phyloP scores from a whole-genome alignment of 2,888 invertebrate species.

The Pediacus dermestoides region DNA sequence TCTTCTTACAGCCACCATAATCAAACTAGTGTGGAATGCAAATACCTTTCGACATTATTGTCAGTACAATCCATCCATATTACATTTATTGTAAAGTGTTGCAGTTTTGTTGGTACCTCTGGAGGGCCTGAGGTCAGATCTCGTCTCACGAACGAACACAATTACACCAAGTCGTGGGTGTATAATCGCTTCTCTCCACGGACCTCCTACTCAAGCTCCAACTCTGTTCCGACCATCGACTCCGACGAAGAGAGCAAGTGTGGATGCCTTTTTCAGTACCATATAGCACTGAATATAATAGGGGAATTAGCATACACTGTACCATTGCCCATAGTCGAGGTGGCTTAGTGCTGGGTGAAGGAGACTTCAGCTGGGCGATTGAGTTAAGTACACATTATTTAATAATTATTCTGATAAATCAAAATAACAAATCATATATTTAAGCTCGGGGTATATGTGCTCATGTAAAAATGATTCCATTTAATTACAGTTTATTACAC shows the following conservation, averaged over 20 bases:
- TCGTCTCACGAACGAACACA: constrained; percentile 50
- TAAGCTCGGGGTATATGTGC: constrained; percentile 42
- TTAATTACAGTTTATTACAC: constrained; percentile 50
- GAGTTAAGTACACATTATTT: constrained; percentile 50
- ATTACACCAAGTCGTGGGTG: constrained; percentile 50
- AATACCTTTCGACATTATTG: no score
- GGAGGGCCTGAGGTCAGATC: constrained; percentile 46
- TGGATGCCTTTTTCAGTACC: constrained; percentile 28
- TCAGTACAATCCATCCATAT: no score
- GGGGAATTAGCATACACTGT: constrained; percentile 51
- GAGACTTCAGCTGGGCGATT: constrained; percentile 31
- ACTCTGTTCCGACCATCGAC: constrained; percentile 29
- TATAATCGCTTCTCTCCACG: constrained; percentile 47
- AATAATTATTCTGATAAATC: constrained; percentile 53
- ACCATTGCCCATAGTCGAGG: constrained; percentile 27
- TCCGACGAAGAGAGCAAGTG: constrained; percentile 21
- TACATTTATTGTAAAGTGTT: constrained; percentile 19
- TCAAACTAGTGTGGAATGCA: no score
- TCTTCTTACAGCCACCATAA: no score
- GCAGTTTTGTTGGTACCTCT: constrained; percentile 43
- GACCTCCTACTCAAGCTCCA: constrained; percentile 31
- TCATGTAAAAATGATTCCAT: constrained; percentile 48
- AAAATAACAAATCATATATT: constrained; percentile 51
- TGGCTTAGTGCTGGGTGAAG: constrained; percentile 12
- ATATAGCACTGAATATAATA: constrained; percentile 53